Base-by-base conservation (phyloP, 2,888 invertebrate species). In the Hyposoter didymator region DNA sequence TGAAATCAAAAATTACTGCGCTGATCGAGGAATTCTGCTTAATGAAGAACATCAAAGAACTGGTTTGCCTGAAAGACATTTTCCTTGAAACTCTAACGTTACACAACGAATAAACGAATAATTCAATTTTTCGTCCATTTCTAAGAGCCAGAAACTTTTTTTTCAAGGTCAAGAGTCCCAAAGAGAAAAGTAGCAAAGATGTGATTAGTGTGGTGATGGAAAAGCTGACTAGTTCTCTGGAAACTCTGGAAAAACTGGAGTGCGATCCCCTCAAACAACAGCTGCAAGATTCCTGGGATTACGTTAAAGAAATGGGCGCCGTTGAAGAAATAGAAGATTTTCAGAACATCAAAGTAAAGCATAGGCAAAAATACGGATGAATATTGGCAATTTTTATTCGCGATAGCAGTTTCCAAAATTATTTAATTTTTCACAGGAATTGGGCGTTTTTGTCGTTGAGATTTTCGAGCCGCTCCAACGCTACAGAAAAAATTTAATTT, bases 291-390 rank as follows among this genome's bases (percentile, higher is more conserved):
- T 92, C 92, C 74, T 87, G 89, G 55, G 88, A 91, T 10, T 93
- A 93, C 73, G 88, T 94, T 0, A 90, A 88, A 79, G 93, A 93
- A 85, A 94, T 93, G 94, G 91, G 92, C n/a, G 84, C 87, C 62
- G 90, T 90, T 0, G 89, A 90, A 64, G 92, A 92, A 75, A 92
- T 94, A 28, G 93, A 94, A 87, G 93, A 93, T 87, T 90, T 92
- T 73, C 91, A 91, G 87, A 93, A 94, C 85, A 93, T 94, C 32
- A 93, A 93, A 87, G 93, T 93, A 49, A 62, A 47, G 10, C 43
- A 39, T 28, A 6, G 12, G 45, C 28, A 14, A 69, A 43, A 45
- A 5, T 12, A 17, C 28, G 14, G 0, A 14, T 43, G 47, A 47
- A 17, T 19, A 14, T 28, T 59, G 28, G 14, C 12, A 59, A 28